These are phyloP conservation scores for Melanaphis sacchari DNA, from an alignment of 1,140 invertebrate species.

Conservation along the genomic window DNA sequence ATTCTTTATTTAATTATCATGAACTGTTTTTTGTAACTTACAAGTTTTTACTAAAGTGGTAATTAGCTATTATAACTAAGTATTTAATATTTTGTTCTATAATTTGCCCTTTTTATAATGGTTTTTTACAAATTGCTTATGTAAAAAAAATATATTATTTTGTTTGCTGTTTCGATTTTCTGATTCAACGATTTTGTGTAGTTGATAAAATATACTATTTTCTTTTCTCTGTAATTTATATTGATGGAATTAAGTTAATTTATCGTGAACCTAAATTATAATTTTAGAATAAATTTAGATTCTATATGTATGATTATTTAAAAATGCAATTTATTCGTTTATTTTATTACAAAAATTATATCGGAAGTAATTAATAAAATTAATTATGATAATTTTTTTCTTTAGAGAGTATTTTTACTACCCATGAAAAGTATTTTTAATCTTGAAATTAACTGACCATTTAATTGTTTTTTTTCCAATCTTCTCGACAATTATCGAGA, in stretches of 20 bases:
- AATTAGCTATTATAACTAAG: not conserved
- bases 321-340: not conserved
- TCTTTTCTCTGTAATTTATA: no score
- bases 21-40: not conserved
- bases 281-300: not conserved
- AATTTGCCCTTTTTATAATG: not conserved
- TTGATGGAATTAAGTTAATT: no score
- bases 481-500: not conserved
- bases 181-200: not conserved
- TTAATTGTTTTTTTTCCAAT: conserved; percentile 4
- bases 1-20: no score
- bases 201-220: no score
- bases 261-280: not conserved
- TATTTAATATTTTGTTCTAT: not conserved
- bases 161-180: not conserved
- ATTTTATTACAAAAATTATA: not conserved
- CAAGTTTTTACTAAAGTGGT: not conserved
- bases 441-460: conserved; percentile 1
- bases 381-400: not conserved
- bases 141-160: not conserved
- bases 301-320: not conserved
- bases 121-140: not conserved
- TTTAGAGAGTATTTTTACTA: not conserved
- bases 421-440: not conserved
- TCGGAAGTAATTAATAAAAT: not conserved